Conservation (phyloP, 2,797 vertebrate genomes). For the Steatocranus sp. region DNA sequence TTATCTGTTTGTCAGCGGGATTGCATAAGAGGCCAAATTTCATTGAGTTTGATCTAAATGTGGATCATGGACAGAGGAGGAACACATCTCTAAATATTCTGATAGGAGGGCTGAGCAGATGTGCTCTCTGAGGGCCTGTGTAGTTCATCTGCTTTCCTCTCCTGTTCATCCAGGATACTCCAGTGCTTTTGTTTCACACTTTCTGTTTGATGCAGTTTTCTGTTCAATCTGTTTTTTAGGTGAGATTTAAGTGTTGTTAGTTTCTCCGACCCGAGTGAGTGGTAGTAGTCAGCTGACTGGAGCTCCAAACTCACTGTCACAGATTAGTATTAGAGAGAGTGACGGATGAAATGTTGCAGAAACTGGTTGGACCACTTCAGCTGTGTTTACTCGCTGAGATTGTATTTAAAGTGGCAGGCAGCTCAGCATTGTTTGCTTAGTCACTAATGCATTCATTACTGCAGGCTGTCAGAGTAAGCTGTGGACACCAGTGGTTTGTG, state of each 20-base stretch:
- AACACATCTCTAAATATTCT: background rate
- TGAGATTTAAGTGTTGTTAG: background rate
- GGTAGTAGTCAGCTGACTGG: background rate
- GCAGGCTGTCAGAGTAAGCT: background rate
- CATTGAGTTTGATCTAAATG: background rate
- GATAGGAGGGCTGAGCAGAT: background rate
- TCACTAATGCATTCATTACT: background rate
- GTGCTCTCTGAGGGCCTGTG: background rate
- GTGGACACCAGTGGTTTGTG: background rate
- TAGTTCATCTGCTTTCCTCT: background rate
- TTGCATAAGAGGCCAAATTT: background rate
- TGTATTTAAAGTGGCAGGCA: background rate
- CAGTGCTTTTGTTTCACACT: rapidly evolving
- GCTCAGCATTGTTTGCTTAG: background rate
- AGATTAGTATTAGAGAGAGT: background rate
- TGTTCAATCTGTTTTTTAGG: background rate
- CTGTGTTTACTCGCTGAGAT: background rate
- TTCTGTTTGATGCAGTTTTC: background rate
- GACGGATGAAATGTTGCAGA: background rate
- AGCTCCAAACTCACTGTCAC: background rate
- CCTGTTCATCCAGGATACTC: rapidly evolving
- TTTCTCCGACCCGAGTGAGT: rapidly evolving
- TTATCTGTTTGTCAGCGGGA: background rate
- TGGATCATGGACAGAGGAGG: background rate
- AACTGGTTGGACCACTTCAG: background rate